Evolutionary conservation across 1,140 invertebrate genomes (phyloP), one percentile per base, ranked within the genome.

Genomic region (Ganaspis sp.): DNA sequence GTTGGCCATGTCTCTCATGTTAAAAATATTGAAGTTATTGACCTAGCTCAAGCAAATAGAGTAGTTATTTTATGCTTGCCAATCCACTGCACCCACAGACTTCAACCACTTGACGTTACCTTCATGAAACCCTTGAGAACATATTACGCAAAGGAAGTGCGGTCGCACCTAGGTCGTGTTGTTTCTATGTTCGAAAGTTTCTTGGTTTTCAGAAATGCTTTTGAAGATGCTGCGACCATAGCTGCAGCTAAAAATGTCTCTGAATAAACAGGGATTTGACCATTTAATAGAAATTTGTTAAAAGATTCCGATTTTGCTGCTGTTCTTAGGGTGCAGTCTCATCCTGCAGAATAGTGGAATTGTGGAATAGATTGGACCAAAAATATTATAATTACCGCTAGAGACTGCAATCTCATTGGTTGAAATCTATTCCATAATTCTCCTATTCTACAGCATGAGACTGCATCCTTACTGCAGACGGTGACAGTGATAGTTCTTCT

Each of bases 61-160:
- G 78, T 88, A 9, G 69, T 76, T 1, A 75, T 87, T n/a, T 17
- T 89, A 2, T 80, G 75, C 12, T 83, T 90, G 6, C 87, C 89
- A 17, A 84, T 87, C 11, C 87, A 90, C 69, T 79, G 69, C 19
- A 88, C 84, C 0, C 87, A 90, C 74, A 82, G 84, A 53, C 49
- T 91, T 19, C 89, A 91, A 76, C 88, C 88, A 19, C 53, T 85
- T 70, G 88, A 90, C 72, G 77, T 83, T 17, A 49, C 80, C 4
- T 85, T 91, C 70, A 89, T 89, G 84, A 74, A 74, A 26, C 84
- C 86, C 8, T 29, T 77, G 12, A 77, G 37, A 12, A 49, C 21
- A 29, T 77, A 70, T 58, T 90, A 88, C 76, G 80, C 72, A 58
- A 75, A 89, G 75, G 83, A 85, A 80, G 75, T 87, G 26, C 26